phyloP scores from a whole-genome alignment of 2,888 invertebrate species.

The Hydropsyche betteni region DNA sequence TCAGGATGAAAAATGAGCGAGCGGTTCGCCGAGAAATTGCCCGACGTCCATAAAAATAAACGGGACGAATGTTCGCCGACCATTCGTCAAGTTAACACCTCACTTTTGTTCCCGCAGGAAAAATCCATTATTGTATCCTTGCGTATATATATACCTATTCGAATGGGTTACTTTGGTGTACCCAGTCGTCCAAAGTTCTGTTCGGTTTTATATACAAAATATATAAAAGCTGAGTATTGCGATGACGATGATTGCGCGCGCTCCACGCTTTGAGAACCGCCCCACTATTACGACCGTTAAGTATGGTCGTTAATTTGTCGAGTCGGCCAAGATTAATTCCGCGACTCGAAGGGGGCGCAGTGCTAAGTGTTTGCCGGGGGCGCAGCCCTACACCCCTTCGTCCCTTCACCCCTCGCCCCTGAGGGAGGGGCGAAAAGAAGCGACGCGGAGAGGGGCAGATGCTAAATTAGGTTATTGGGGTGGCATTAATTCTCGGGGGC shows the following conservation, averaged over 20 bases:
- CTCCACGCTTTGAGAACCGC: background rate
- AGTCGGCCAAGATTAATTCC: constrained; percentile 26
- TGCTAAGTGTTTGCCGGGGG: constrained; percentile 14
- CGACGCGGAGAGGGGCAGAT: too few species aligned
- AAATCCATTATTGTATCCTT: too few species aligned
- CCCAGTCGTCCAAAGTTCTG: too few species aligned
- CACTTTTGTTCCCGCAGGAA: constrained; percentile 7
- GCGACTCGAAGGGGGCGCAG: background rate
- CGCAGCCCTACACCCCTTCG: background rate
- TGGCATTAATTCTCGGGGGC: constrained; percentile 17
- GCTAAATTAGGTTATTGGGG: constrained; percentile 29
- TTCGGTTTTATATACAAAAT: too few species aligned
- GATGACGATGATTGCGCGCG: too few species aligned
- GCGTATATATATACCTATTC: too few species aligned
- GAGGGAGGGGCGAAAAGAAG: background rate
- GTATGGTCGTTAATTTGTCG: constrained; percentile 22
- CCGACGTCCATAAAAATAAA: constrained; percentile 35
- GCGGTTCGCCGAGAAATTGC: constrained; percentile 3
- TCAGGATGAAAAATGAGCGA: background rate
- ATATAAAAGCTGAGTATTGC: too few species aligned
- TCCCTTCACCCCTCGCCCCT: background rate
- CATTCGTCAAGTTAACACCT: constrained; percentile 39
- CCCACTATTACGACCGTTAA: constrained; percentile 23
- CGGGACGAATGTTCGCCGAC: constrained; percentile 30
- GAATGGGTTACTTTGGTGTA: too few species aligned